Base-by-base conservation (phyloP, 2,113 vertebrate genomes). In the Notothenia coriiceps region DNA sequence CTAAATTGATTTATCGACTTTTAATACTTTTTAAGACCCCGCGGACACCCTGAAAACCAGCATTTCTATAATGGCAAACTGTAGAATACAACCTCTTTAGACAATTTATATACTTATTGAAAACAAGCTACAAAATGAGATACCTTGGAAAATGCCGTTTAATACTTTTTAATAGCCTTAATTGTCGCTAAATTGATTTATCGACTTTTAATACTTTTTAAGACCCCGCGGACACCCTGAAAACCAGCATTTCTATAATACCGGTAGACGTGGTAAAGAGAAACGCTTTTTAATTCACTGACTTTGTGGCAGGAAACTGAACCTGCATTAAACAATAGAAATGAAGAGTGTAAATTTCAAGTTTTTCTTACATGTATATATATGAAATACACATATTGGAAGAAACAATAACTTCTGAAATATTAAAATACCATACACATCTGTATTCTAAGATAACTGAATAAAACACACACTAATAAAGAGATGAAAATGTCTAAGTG, bases 401-500 rank as follows among this genome's bases (percentile, higher is more conserved):
- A 69, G 12, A 44, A 40, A 69, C 15, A 40, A 17, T 17, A 14
- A 60, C 8, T 61, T 18, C n/a, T 33, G 12, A 55, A 52, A 15
- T 40, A 15, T 1, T 33, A 0, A 70, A 50, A 33, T 17, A 40
- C 13, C 10, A 46, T 43, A 22, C 15, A n/a, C 35, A 63, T 54
- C 35, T 5, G n/a, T 49, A 33, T 54, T n/a, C 22, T 18, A 29
- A 51, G 6, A 69, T 6, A 20, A 82, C 11, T 14, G 10, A 51
- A 65, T 50, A 46, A 22, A 22, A 54, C 49, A 67, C 14, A 54
- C 10, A 43, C 33, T 59, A 43, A 70, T 40, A 51, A 33, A 22
- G 49, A 70, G n/a, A 74, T 57, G 56, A 74, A 70, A 50, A 29
- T 29, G 29, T 29, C 29, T 29, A 29, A 54, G 92, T 90, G 94